Evolutionary conservation across 2,888 invertebrate species (phyloP).

Genomic region (Monopis laevigella): DNA sequence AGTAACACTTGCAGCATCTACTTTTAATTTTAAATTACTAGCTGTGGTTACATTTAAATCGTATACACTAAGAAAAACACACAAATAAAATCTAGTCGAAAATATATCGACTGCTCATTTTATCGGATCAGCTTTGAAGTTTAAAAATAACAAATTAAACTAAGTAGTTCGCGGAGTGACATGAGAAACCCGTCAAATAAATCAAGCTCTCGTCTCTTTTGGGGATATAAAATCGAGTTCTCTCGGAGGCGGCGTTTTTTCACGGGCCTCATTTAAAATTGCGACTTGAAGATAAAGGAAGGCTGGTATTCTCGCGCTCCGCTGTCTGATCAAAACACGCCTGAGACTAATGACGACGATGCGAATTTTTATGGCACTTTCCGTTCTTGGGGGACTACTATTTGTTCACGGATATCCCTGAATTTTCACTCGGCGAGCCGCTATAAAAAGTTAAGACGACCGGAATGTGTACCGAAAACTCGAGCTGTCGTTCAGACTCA

Average conservation of each 20-base stretch:
- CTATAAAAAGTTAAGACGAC: slow-evolving; percentile 43
- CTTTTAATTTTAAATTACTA: no score
- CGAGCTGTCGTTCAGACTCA: background rate
- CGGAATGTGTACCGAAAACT: slow-evolving; percentile 27
- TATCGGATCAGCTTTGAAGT: background rate
- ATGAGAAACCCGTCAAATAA: slow-evolving; percentile 18
- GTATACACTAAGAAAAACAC: no score
- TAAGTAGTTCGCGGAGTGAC: slow-evolving; percentile 10
- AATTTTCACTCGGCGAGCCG: slow-evolving; percentile 41
- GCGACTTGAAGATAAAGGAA: slow-evolving; percentile 39
- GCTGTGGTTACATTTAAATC: no score
- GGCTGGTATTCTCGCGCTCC: slow-evolving; percentile 23
- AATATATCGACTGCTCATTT: background rate
- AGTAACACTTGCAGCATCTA: no score
- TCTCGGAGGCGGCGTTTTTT: slow-evolving; percentile 31
- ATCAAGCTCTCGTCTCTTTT: slow-evolving; percentile 24
- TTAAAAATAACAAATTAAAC: slow-evolving; percentile 11
- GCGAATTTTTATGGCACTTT: slow-evolving; percentile 56
- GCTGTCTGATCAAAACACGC: slow-evolving; percentile 44
- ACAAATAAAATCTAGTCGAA: no score
- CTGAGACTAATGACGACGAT: slow-evolving; percentile 55
- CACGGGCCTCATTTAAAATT: slow-evolving; percentile 35
- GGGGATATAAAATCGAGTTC: slow-evolving; percentile 34
- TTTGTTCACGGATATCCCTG: slow-evolving; percentile 46
- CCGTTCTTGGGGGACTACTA: slow-evolving; percentile 44